These are phyloP conservation scores for Syndactyla subalaris DNA, from an alignment of 2,797 vertebrate genomes.

Conservation along the genomic window DNA sequence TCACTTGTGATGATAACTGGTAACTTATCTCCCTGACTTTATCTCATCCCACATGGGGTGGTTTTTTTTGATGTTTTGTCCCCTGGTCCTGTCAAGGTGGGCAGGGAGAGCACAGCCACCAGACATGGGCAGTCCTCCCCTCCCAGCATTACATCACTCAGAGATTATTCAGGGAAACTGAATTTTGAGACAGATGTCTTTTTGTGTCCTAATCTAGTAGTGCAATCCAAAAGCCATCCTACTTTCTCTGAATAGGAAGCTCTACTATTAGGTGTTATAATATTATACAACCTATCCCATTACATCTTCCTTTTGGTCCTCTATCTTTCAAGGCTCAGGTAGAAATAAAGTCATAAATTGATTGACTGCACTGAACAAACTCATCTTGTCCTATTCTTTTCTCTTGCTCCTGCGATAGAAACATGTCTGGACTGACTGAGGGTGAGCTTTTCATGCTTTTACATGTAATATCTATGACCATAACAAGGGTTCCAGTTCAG, in stretches of 20 bases:
- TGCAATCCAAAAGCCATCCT: background rate
- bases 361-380: background rate
- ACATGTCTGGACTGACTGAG: background rate
- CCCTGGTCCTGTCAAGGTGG: background rate
- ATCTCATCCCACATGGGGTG: fast-evolving
- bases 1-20: background rate
- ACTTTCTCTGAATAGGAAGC: background rate
- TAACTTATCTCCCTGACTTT: background rate
- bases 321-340: background rate
- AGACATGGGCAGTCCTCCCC: background rate
- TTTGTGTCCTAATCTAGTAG: background rate
- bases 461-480: background rate
- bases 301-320: background rate
- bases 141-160: fast-evolving
- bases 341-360: background rate
- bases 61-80: background rate
- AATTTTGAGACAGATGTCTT: background rate
- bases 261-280: background rate
- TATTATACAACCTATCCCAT: background rate
- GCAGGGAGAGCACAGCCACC: background rate
- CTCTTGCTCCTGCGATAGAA: background rate
- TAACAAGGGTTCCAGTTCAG: background rate
- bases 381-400: background rate
- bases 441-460: background rate
- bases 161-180: background rate